Evolutionary conservation across 30 jellyfish, hydroid and myxozoan species (phyloP).

Genomic region (Aurelia sp.): DNA sequence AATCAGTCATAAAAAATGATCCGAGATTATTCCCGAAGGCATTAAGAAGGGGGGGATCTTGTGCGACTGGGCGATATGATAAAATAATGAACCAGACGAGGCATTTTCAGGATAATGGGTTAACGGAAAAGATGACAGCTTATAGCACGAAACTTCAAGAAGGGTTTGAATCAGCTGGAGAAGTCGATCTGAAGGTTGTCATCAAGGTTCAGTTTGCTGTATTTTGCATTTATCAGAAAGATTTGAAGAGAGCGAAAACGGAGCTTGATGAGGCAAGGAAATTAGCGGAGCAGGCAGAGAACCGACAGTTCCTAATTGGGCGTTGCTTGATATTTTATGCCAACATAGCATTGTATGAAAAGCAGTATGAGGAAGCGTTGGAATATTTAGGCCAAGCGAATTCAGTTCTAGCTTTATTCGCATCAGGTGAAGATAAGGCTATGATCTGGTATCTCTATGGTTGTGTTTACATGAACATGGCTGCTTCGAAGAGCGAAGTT

Average conservation of each 20-base stretch:
- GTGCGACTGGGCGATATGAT: not conserved
- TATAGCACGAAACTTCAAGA: not conserved
- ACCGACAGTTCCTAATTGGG: constrained; percentile 4
- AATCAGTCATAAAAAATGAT: not conserved
- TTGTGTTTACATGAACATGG: constrained; percentile 18
- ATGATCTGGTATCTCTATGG: constrained; percentile 23
- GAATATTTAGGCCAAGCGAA: constrained; percentile 23
- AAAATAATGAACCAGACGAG: not conserved
- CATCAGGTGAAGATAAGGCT: constrained; percentile 30
- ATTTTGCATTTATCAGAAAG: constrained; percentile 4
- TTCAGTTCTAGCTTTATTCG: constrained; percentile 4
- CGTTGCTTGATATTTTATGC: constrained; percentile 7
- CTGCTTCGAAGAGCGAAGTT: not conserved
- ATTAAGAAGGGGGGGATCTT: constrained; percentile 21
- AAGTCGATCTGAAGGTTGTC: constrained; percentile 36
- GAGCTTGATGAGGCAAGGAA: constrained; percentile 26
- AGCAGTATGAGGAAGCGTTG: constrained; percentile 29
- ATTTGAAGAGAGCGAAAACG: constrained; percentile 4
- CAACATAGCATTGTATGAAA: not conserved
- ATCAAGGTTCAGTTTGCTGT: constrained; percentile 6
- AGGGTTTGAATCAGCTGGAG: not conserved
- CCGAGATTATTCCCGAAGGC: constrained; percentile 29
- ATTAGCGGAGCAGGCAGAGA: constrained; percentile 18
- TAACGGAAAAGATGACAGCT: not conserved
- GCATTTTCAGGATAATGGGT: constrained; percentile 33